Percentiles rank a stretch among this genome's conserved stretches.
phyloP scores from a whole-genome alignment of 2,113 vertebrate species.

The Chamaetylas fuelleborni region DNA sequence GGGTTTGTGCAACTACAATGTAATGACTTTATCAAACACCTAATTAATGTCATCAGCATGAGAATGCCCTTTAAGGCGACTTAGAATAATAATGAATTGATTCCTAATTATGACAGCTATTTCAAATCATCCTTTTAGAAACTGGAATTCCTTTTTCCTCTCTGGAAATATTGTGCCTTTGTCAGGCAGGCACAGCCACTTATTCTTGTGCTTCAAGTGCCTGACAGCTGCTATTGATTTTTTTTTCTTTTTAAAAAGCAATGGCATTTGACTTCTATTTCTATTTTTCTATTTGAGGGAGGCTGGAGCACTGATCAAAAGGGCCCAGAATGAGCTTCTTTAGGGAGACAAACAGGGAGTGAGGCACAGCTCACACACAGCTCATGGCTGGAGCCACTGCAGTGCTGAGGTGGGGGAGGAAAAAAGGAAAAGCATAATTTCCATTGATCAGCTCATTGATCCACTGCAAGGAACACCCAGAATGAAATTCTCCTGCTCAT shows the following conservation, averaged over 20 bases:
- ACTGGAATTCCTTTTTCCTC: not conserved
- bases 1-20: not conserved
- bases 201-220: constrained; percentile 37
- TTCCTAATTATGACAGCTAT: constrained; percentile 65
- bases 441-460: not conserved
- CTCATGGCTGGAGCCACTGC: not conserved
- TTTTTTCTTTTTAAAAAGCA: constrained; percentile 23
- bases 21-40: constrained; percentile 44
- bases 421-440: rapidly evolving
- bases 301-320: not conserved
- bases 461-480: no score
- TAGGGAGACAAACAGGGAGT: not conserved
- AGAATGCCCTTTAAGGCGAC: constrained; percentile 35
- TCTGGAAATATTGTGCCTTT: not conserved
- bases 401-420: not conserved
- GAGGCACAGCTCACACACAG: not conserved
- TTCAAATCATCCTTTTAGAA: constrained; percentile 52
- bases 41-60: constrained; percentile 50
- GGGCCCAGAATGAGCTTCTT: not conserved
- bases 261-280: constrained; percentile 57
- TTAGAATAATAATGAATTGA: constrained; percentile 37
- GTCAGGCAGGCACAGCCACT: constrained; percentile 29
- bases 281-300: constrained; percentile 41
- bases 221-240: constrained; percentile 54
- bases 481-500: not conserved